Base-by-base conservation (phyloP, 2,113 vertebrate genomes). In the Mellivora capensis region DNA sequence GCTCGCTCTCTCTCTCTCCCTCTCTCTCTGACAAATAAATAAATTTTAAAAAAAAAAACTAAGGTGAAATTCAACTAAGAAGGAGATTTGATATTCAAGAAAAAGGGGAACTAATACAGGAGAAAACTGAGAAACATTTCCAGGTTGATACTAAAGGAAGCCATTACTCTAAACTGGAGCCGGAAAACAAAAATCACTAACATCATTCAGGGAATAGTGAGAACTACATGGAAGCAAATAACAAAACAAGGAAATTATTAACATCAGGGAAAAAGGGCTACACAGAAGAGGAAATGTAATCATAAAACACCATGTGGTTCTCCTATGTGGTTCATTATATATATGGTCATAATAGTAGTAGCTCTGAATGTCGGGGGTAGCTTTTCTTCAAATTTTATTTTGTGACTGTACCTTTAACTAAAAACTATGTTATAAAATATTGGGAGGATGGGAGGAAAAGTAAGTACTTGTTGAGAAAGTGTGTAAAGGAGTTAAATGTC, bases 301-400 rank as follows among this genome's bases (percentile, higher is more conserved):
- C 71, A 44, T 18, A 93, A 47, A 91, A 59, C 9, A 89, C 25
- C 47, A 29, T n/a, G 44, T 44, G 18, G 23, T 49, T 94, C 61
- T 77, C 6, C 25, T 85, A 17, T 61, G 80, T 47, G 14, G 74
- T 77, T 77, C 74, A 88, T 49, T 62, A 89, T n/a, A 62, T 44
- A 74, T 27, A 61, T 13, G 20, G n/a, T 14, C 15, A 72, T 29
- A 91, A 94, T 86, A 69, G 44, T 7, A 88, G 95, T 79, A 83
- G 8, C 14, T 82, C 49, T 59, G 18, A 67, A 44, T 34, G 44
- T 18, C 1, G 18, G 3, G 8, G 47, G 31, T 61, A 61, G 31
- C 13, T 76, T 94, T 93, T 87, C 39, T 79, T 96, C 77, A 85
- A 37, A 62, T 93, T 85, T 94, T 72, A 88, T 44, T 91, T 90